Evolutionary conservation across 2,888 invertebrate genomes (phyloP).

Genomic region (Hymenopus coronatus): DNA sequence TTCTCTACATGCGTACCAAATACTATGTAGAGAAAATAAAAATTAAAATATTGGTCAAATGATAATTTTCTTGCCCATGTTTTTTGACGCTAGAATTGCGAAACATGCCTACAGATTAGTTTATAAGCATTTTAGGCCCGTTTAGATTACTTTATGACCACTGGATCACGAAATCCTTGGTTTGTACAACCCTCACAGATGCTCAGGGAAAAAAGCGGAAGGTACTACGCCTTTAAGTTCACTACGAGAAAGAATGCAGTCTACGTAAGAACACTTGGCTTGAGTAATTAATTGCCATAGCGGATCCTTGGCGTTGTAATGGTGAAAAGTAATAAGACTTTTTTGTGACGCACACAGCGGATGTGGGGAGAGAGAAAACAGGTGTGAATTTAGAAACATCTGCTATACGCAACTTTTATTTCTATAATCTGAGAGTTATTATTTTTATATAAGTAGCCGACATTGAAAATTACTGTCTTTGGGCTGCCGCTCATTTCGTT

Average conservation of each 20-base stretch:
- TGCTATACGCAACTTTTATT: neutral
- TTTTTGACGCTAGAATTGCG: too few relatives aligned
- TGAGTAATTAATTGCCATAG: neutral
- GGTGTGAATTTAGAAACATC: neutral
- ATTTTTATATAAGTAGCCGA: neutral
- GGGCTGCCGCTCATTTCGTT: neutral
- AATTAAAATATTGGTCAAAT: too few relatives aligned
- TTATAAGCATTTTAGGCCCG: too few relatives aligned
- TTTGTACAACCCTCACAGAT: neutral
- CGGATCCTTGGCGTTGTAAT: neutral
- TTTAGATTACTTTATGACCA: neutral
- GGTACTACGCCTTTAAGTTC: neutral
- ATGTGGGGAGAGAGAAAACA: neutral
- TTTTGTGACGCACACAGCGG: neutral
- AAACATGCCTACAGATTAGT: too few relatives aligned
- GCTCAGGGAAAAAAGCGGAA: neutral
- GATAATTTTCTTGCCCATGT: too few relatives aligned
- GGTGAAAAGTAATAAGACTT: too few relatives aligned
- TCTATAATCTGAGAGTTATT: neutral
- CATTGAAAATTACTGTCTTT: neutral
- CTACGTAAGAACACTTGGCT: neutral
- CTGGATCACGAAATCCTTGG: neutral
- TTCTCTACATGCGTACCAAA: too few relatives aligned
- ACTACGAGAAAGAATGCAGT: neutral
- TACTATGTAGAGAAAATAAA: too few relatives aligned